Percentiles rank a stretch among this genome's conserved stretches.
phyloP scores from a whole-genome alignment of 2,888 invertebrate species.

The Fissipunctia ypsillon region DNA sequence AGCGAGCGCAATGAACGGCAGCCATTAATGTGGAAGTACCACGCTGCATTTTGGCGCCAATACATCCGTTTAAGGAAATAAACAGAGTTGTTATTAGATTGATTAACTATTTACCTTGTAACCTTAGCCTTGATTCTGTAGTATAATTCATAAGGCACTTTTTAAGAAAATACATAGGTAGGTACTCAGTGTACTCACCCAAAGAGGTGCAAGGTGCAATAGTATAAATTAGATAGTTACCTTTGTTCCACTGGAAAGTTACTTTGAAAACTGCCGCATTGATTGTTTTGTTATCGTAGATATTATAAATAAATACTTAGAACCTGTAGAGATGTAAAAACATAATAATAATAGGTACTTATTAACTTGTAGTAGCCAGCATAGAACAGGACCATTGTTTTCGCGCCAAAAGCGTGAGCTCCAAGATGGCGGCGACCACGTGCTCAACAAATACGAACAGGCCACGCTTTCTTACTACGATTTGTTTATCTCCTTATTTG shows the following conservation, averaged over 20 bases:
- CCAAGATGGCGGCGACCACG: constrained; percentile 85
- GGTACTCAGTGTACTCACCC: too few relatives aligned
- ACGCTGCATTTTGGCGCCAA: constrained; percentile 89
- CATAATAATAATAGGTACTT: not conserved
- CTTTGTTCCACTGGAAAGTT: not conserved
- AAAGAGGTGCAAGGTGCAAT: not conserved
- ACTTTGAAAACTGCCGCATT: not conserved
- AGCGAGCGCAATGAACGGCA: constrained; percentile 89
- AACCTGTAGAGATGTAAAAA: not conserved
- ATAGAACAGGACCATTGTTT: constrained; percentile 42
- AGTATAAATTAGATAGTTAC: not conserved
- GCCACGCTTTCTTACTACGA: constrained; percentile 49
- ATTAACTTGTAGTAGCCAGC: not conserved
- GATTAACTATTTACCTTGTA: constrained; percentile 27
- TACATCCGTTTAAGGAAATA: constrained; percentile 57
- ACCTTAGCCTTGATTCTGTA: constrained; percentile 36
- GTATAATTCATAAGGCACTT: not conserved
- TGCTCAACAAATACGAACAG: constrained; percentile 68
- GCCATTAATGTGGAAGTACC: constrained; percentile 85
- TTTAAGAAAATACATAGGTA: not conserved
- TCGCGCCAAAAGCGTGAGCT: constrained; percentile 75
- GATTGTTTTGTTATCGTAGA: not conserved
- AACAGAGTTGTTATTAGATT: constrained; percentile 26
- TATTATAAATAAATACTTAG: not conserved
- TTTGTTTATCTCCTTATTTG: constrained; percentile 41